These are phyloP conservation scores for Battus philenor DNA, from an alignment of 1,140 invertebrate species.

Conservation along the genomic window DNA sequence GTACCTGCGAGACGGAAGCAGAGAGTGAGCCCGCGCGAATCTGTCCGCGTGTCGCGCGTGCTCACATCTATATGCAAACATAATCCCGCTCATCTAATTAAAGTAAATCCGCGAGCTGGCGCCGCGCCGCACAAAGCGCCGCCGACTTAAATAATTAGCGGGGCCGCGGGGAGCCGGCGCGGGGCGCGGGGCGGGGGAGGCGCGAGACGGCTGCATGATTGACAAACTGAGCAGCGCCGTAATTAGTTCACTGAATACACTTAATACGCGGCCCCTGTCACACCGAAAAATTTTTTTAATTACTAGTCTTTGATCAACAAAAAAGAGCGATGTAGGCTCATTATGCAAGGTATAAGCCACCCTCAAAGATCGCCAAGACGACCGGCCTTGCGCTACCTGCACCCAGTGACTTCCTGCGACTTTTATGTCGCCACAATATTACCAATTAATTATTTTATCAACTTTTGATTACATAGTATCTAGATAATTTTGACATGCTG, in stretches of 20 bases:
- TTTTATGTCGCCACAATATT: no score
- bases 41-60: conserved; percentile 9
- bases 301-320: no score
- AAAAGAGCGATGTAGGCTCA: no score
- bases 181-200: conserved; percentile 15
- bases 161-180: conserved; percentile 10
- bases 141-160: conserved; percentile 59
- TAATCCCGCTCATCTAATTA: conserved; percentile 41
- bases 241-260: conserved; percentile 54
- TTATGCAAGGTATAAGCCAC: no score
- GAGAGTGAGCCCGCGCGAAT: not conserved
- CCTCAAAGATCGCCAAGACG: no score
- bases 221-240: conserved; percentile 56
- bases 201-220: conserved; percentile 38
- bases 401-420: no score
- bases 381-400: not conserved
- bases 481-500: no score
- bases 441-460: no score
- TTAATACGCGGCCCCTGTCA: conserved; percentile 26
- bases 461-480: no score
- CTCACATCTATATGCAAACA: conserved; percentile 26
- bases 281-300: conserved; percentile 18
- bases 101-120: conserved; percentile 35
- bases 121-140: conserved; percentile 34
- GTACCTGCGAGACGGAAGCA: not conserved